A percentile compares a stretch with the other conserved stretches of the same genome.
Evolutionary conservation across 2,113 vertebrate genomes (phyloP).

Genomic region (Camelus dromedarius): DNA sequence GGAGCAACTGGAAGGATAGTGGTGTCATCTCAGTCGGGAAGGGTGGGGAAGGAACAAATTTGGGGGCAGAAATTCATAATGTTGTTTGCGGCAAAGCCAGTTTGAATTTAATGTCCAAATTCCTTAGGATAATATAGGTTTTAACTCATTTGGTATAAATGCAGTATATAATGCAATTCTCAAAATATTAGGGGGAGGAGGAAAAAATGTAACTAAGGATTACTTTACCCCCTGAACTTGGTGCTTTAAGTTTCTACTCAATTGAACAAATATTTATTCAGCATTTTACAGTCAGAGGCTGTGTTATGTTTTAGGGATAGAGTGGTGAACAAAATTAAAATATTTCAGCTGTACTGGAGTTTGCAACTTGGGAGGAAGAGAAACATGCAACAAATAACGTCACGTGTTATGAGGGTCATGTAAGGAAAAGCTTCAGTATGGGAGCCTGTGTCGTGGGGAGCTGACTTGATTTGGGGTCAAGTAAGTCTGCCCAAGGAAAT

Average conservation of each 20-base stretch:
- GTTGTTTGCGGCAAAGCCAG: not conserved
- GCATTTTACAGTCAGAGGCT: not conserved
- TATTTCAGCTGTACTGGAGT: not conserved
- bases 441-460: not conserved
- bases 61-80: not conserved
- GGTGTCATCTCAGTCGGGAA: not conserved
- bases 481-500: not conserved
- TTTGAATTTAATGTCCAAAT: slow-evolving; percentile 21
- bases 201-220: not conserved
- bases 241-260: not conserved
- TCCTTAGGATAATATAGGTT: not conserved
- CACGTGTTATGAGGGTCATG: not conserved
- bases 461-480: not conserved
- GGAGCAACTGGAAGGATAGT: not conserved
- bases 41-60: not conserved
- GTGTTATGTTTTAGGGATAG: not conserved
- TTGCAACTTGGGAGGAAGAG: not conserved
- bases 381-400: not conserved
- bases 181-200: not conserved
- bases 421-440: not conserved
- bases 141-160: not conserved
- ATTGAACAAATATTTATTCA: not conserved
- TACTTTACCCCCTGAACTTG: not conserved
- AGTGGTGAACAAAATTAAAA: not conserved
- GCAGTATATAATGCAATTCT: not conserved